Evolutionary conservation across 2,888 invertebrate genomes (phyloP).

Genomic region (Encarsia formosa): DNA sequence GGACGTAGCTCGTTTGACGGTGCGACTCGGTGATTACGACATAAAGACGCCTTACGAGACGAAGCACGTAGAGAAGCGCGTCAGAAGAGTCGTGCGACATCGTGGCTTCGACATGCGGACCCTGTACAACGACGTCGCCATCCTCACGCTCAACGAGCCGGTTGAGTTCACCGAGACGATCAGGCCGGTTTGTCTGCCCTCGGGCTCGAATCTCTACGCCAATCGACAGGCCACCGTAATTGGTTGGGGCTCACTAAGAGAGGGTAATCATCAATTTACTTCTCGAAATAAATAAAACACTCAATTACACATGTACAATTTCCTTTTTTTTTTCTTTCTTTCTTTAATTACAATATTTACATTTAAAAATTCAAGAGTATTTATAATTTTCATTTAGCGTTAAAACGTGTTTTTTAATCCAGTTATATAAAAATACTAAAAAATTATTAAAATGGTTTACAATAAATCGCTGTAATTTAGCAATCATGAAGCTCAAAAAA

Average conservation of each 20-base stretch:
- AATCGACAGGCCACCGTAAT: slow-evolving; percentile 76
- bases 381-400: too few species aligned
- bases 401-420: too few species aligned
- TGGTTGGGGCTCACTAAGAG: slow-evolving; percentile 82
- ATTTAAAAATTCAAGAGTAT: too few species aligned
- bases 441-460: too few species aligned
- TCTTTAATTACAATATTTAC: too few species aligned
- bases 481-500: too few species aligned
- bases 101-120: slow-evolving; percentile 79
- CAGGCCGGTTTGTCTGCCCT: slow-evolving; percentile 75
- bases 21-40: slow-evolving; percentile 78
- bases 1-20: slow-evolving; percentile 80
- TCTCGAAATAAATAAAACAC: too few species aligned
- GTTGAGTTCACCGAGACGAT: slow-evolving; percentile 69
- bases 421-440: too few species aligned
- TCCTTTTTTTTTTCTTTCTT: too few species aligned
- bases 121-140: slow-evolving; percentile 80
- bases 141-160: slow-evolving; percentile 74
- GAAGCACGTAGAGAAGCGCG: slow-evolving; percentile 71
- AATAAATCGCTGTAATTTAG: too few species aligned
- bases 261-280: too few species aligned
- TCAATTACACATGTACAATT: too few species aligned
- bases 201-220: slow-evolving; percentile 59
- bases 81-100: slow-evolving; percentile 80
- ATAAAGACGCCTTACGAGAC: slow-evolving; percentile 73